Base-by-base conservation (phyloP, 1,140 invertebrate species). In the Semibalanus balanoides region DNA sequence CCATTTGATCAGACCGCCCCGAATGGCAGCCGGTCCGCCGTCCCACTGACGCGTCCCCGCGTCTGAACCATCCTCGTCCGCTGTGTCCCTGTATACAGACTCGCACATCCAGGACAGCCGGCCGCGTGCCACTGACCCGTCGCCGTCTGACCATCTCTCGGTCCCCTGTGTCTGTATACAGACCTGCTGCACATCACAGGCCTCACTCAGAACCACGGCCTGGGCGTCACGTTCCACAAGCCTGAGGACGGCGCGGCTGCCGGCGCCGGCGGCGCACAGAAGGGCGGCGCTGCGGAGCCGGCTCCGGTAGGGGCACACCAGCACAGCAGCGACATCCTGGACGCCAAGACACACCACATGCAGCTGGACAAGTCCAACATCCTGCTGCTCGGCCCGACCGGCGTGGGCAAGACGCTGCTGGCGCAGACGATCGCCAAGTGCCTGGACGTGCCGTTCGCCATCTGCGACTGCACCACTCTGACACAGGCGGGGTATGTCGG, bases 401-500 rank as follows among this genome's bases (percentile, higher is more conserved):
- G 97, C 75, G 97, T 95, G 80, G 96, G 96, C 69, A 99, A 99
- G 86, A 99, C 98, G 0, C 86, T 99, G 27, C 85, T 99, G 73
- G 97, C 97, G 29, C 95, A 99, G 86, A 98, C 96, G 29, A 93
- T 99, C 82, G 97, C 98, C 31, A 91, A 93, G 81, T 94, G 87
- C 80, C 80, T 90, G n/a, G 96, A 99, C 85, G 97, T 99, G 74
- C 98, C 98, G 72, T 99, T 99, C 87, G 97, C 97, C 3, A 98
- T 99, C 81, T 99, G 96, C 86, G 97, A 99, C 88, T 99, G 97
- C 85, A 99, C 97, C 0, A 99, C 96, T 29, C 86, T 99, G 64
- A 99, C 98, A 17, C 96, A 99, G 86, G 97, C 98, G 40, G 97
- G 98, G 28, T 99, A 99, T 85, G 98, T 99, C 7, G 98, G 98